Percentiles rank a stretch among this genome's conserved stretches.
phyloP scores from a whole-genome alignment of 2,797 vertebrate genomes.

The Intellagama lesueurii region DNA sequence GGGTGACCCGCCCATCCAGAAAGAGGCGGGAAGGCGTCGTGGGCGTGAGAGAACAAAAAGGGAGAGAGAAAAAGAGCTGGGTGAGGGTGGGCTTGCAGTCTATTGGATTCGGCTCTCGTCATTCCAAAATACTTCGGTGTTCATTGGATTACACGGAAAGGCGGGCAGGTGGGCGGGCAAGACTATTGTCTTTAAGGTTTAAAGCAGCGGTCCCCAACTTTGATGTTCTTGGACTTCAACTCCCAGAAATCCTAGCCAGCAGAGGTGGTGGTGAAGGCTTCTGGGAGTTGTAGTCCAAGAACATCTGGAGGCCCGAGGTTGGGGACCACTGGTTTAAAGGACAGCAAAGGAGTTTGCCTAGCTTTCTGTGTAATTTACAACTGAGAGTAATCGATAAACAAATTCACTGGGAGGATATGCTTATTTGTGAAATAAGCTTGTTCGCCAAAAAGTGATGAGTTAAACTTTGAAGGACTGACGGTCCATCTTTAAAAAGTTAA shows the following conservation, averaged over 20 bases:
- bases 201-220: not conserved
- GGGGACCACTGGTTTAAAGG: too few species aligned
- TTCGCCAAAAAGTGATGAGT: not conserved
- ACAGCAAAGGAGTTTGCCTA: too few species aligned
- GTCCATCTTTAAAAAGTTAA: too few species aligned
- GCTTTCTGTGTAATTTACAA: too few species aligned
- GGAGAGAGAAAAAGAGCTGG: not conserved
- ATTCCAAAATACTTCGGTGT: fast-evolving
- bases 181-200: not conserved
- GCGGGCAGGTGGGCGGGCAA: fast-evolving
- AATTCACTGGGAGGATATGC: too few species aligned
- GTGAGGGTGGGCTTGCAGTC: not conserved
- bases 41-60: not conserved
- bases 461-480: not conserved
- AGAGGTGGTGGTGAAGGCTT: too few species aligned
- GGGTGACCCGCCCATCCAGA: not conserved
- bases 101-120: fast-evolving
- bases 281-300: too few species aligned
- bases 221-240: too few species aligned
- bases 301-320: too few species aligned
- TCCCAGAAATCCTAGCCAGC: too few species aligned
- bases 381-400: too few species aligned
- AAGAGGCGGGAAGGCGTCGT: too few species aligned
- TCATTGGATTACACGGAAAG: not conserved
- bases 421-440: not conserved